Percentiles rank a stretch among this genome's conserved stretches.
phyloP scores from a whole-genome alignment of 2,113 vertebrate species.

The Engraulis encrasicolus region DNA sequence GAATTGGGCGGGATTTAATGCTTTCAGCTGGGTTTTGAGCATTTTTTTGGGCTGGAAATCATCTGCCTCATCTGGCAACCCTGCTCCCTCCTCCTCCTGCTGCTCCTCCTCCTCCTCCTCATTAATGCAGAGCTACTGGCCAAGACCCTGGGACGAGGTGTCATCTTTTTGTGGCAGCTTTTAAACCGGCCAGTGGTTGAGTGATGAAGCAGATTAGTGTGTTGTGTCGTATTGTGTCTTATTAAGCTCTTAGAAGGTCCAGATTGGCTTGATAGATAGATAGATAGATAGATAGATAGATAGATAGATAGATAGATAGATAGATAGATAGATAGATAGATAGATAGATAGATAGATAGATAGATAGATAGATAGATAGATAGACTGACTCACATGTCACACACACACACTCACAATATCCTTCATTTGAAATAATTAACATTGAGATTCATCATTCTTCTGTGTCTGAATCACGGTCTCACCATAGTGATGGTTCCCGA shows the following conservation, averaged over 20 bases:
- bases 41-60: too few species aligned
- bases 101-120: not conserved
- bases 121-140: constrained; percentile 41
- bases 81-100: not conserved
- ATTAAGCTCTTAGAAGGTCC: too few species aligned
- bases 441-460: not conserved
- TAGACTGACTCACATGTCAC: too few species aligned
- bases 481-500: constrained; percentile 73
- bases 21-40: too few species aligned
- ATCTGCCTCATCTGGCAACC: too few species aligned
- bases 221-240: not conserved
- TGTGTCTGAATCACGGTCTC: constrained; percentile 24
- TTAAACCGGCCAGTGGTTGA: constrained; percentile 3
- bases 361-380: too few species aligned
- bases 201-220: not conserved
- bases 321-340: too few species aligned
- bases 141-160: constrained; percentile 57
- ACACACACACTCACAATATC: not conserved
- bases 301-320: too few species aligned
- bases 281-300: too few species aligned
- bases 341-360: too few species aligned
- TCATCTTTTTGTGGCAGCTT: constrained; percentile 78
- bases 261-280: too few species aligned
- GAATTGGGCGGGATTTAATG: too few species aligned
- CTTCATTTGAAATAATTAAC: not conserved